Evolutionary conservation across 1,140 invertebrate species (phyloP).

Genomic region (Drosophila quadrilineata): DNA sequence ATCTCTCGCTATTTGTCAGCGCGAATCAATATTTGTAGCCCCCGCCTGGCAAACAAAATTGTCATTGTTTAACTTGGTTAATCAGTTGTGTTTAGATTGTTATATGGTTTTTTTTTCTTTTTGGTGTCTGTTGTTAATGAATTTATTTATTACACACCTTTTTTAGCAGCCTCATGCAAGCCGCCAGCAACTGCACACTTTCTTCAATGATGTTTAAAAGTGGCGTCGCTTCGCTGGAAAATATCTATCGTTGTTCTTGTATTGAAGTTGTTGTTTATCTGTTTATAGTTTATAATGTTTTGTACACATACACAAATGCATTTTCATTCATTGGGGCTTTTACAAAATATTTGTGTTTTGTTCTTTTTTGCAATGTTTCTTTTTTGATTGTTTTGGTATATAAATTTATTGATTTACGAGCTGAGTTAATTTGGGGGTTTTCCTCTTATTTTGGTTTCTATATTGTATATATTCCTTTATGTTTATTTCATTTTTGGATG

Average conservation of each 20-base stretch:
- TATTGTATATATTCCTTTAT: slow-evolving; percentile 20
- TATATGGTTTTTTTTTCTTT: slow-evolving; percentile 1
- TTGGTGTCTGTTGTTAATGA: slow-evolving; percentile 5
- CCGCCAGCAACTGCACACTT: slow-evolving; percentile 48
- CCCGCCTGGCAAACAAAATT: neutral
- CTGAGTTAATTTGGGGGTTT: slow-evolving; percentile 13
- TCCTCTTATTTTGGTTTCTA: slow-evolving; percentile 1
- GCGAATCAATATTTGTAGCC: slow-evolving; percentile 46
- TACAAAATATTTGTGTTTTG: slow-evolving; percentile 9
- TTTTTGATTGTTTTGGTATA: slow-evolving; percentile 21
- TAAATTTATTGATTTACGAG: slow-evolving; percentile 36
- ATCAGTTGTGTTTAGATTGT: no score
- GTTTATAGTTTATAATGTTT: slow-evolving; percentile 12
- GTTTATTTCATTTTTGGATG: slow-evolving; percentile 35
- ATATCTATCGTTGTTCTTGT: slow-evolving; percentile 33
- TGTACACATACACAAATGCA: slow-evolving; percentile 6
- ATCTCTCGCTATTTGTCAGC: slow-evolving; percentile 32
- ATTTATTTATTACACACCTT: slow-evolving; percentile 60
- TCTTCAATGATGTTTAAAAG: slow-evolving; percentile 29
- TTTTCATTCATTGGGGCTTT: neutral
- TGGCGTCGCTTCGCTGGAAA: slow-evolving; percentile 24
- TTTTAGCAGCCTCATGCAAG: slow-evolving; percentile 73
- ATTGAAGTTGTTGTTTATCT: slow-evolving; percentile 26
- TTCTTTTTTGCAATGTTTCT: slow-evolving; percentile 5
- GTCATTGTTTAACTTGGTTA: slow-evolving; percentile 23